phyloP scores from a whole-genome alignment of 2,888 invertebrate genomes.

The Rambutsinella grinnellia region DNA sequence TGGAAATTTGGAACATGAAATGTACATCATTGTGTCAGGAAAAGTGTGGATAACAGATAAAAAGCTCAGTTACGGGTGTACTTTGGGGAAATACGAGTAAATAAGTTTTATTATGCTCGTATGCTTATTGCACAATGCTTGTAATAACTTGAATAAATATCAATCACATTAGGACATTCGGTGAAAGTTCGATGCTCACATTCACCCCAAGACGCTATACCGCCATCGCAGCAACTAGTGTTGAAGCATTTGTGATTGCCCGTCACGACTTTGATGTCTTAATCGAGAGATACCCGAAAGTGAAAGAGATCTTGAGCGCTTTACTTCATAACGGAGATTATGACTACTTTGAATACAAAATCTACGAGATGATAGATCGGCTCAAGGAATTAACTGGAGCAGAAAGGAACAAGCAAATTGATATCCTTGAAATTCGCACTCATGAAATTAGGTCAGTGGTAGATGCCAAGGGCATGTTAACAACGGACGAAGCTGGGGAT shows the following conservation, averaged over 20 bases:
- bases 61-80: conserved; percentile 49
- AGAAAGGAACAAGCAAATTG: conserved; percentile 23
- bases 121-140: background rate
- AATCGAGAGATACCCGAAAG: conserved; percentile 45
- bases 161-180: conserved; percentile 25
- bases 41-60: conserved; percentile 62
- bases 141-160: background rate
- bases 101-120: background rate
- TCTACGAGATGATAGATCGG: conserved; percentile 37
- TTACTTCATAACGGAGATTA: conserved; percentile 21
- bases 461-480: conserved; percentile 12
- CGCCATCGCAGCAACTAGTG: conserved; percentile 28
- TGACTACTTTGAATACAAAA: conserved; percentile 49
- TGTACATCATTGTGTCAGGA: conserved; percentile 61
- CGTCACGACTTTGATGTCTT: conserved; percentile 24
- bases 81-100: conserved; percentile 48
- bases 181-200: conserved; percentile 33
- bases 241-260: conserved; percentile 33
- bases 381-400: conserved; percentile 20
- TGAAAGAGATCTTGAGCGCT: conserved; percentile 25
- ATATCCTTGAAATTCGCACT: conserved; percentile 12
- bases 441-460: conserved; percentile 27
- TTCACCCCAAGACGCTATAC: conserved; percentile 24
- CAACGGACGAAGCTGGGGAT: conserved; percentile 35
- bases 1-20: conserved; percentile 62